Conservation (phyloP, 2,888 invertebrate species). For the Physocephala rufipes region DNA sequence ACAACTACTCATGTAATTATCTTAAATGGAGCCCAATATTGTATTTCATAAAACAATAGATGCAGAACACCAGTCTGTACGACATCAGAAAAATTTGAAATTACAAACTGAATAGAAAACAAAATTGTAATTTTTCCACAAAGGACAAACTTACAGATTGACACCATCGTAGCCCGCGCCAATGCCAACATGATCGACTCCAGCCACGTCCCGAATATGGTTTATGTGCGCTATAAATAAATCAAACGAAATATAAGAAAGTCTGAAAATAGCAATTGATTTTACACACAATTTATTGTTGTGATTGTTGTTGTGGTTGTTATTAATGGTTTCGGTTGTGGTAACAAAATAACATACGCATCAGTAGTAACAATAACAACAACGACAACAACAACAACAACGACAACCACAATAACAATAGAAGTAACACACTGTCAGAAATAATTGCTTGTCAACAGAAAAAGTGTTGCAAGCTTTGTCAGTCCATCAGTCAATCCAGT, state of each 20-base stretch:
- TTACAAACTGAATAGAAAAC: too few species aligned
- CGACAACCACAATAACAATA: neutral
- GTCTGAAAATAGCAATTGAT: constrained; percentile 21
- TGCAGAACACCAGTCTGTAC: too few species aligned
- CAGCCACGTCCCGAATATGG: constrained; percentile 85
- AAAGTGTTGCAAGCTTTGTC: constrained; percentile 24
- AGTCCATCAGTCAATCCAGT: neutral
- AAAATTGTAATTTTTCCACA: constrained; percentile 16
- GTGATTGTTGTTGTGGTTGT: neutral
- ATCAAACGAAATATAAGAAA: neutral
- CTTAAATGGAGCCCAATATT: too few species aligned
- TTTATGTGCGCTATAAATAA: constrained; percentile 81
- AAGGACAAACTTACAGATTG: constrained; percentile 78
- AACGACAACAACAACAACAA: neutral
- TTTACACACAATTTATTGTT: constrained; percentile 23
- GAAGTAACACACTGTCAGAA: constrained; percentile 9
- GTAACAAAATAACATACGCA: neutral
- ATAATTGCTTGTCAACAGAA: constrained; percentile 30
- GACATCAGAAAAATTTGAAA: too few species aligned
- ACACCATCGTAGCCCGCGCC: constrained; percentile 91
- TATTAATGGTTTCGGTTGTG: neutral
- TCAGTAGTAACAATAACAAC: neutral
- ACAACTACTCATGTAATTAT: too few species aligned
- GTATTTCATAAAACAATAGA: too few species aligned
- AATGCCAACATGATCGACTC: constrained; percentile 86